Evolutionary conservation across 92 coral and sea anemone species (phyloP).

Genomic region (Nematostella vectensis): DNA sequence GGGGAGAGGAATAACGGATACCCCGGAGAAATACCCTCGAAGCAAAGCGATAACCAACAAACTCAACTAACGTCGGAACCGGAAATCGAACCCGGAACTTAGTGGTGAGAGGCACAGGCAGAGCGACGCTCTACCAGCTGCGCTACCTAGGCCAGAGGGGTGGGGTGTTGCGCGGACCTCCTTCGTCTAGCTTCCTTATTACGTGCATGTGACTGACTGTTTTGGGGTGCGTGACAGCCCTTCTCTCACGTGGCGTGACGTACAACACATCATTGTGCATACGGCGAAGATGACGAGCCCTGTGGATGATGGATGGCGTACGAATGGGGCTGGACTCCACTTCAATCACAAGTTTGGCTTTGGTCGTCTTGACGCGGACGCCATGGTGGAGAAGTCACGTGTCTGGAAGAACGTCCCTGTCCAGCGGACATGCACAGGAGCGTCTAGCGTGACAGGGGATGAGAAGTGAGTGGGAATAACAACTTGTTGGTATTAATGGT

Average conservation of each 20-base stretch:
- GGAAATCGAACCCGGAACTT: too few relatives aligned
- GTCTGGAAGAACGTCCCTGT: slow-evolving; percentile 49
- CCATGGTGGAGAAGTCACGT: slow-evolving; percentile 77
- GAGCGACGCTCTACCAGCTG: too few relatives aligned
- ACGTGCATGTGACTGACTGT: too few relatives aligned
- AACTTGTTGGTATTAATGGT: neutral
- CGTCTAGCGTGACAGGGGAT: slow-evolving; percentile 42
- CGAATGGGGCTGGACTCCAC: slow-evolving; percentile 88
- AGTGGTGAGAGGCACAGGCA: too few relatives aligned
- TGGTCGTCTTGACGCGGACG: slow-evolving; percentile 89
- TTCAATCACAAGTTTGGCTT: slow-evolving; percentile 98
- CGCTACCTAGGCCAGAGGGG: too few relatives aligned
- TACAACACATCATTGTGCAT: slow-evolving; percentile 79
- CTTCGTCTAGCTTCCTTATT: too few relatives aligned
- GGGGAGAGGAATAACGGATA: too few relatives aligned
- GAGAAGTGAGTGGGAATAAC: slow-evolving; percentile 53
- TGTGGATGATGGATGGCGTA: slow-evolving; percentile 98
- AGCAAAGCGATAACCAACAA: too few relatives aligned
- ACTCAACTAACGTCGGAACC: too few relatives aligned
- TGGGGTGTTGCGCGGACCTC: too few relatives aligned
- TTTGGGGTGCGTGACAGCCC: too few relatives aligned
- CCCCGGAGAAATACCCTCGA: too few relatives aligned
- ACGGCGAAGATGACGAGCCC: slow-evolving; percentile 96
- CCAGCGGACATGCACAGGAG: slow-evolving; percentile 81
- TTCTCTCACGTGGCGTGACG: slow-evolving; percentile 84